Percentiles rank a stretch among this genome's conserved stretches.
Conservation (phyloP, 2,888 invertebrate genomes). For the Drosophila planitibia region DNA sequence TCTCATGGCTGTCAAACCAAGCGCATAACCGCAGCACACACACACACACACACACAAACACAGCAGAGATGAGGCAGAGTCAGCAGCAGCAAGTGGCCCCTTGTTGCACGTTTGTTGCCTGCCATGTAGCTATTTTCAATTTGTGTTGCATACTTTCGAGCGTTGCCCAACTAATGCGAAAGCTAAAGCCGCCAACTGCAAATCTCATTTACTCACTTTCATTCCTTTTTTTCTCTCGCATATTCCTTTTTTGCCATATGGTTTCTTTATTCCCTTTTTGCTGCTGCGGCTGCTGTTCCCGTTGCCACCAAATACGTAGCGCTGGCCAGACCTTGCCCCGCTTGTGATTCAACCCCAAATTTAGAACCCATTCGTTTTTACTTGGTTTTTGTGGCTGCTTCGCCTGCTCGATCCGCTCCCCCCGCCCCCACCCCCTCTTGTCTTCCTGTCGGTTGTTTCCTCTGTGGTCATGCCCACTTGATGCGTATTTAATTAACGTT, state of each 20-base stretch:
- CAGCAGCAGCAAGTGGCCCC: constrained; percentile 18
- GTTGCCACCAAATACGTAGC: constrained; percentile 13
- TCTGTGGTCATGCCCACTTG: constrained; percentile 82
- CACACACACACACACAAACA: constrained; percentile 40
- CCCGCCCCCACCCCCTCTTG: neutral
- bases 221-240: constrained; percentile 9
- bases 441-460: constrained; percentile 41
- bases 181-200: constrained; percentile 41
- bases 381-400: constrained; percentile 37
- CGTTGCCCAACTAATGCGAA: constrained; percentile 30
- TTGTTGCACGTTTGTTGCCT: constrained; percentile 36
- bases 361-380: constrained; percentile 35
- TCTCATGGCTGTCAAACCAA: constrained; percentile 72
- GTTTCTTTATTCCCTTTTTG: constrained; percentile 15
- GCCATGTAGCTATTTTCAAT: constrained; percentile 67
- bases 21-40: constrained; percentile 72
- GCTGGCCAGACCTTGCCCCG: constrained; percentile 3
- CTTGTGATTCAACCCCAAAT: constrained; percentile 48
- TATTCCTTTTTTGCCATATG: constrained; percentile 5
- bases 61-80: neutral
- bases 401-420: constrained; percentile 2
- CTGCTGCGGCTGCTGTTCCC: neutral
- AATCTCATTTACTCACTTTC: constrained; percentile 65
- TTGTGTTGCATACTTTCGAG: constrained; percentile 61
- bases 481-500: constrained; percentile 84